Conservation (phyloP, 1,140 invertebrate genomes). For the Eriocheir sinensis region DNA sequence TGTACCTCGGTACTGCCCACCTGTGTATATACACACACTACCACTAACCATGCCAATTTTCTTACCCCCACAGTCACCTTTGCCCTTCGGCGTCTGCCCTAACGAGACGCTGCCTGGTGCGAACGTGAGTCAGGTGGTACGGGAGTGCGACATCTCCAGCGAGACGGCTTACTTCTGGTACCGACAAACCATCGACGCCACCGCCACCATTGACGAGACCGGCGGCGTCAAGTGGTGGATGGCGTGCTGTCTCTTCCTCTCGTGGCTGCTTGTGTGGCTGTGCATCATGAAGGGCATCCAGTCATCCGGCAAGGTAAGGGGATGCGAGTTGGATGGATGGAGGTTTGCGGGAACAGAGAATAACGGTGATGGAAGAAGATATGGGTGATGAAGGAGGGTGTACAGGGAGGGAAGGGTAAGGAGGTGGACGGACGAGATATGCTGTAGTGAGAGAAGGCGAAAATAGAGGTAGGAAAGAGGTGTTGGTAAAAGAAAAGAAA, state of each 20-base stretch:
- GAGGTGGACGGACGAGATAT: too few species aligned
- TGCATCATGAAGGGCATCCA: slow-evolving; percentile 99
- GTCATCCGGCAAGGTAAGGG: slow-evolving; percentile 95
- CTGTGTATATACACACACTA: too few species aligned
- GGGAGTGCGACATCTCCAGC: slow-evolving; percentile 91
- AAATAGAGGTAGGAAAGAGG: not conserved
- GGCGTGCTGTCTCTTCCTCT: slow-evolving; percentile 93
- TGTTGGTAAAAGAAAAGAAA: not conserved
- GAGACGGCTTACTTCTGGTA: slow-evolving; percentile 96
- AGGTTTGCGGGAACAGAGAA: not conserved
- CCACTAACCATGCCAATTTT: too few species aligned
- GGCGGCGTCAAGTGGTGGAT: slow-evolving; percentile 97
- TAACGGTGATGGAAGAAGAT: too few species aligned
- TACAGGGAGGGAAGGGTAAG: too few species aligned
- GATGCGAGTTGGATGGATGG: not conserved
- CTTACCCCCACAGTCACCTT: slow-evolving; percentile 84
- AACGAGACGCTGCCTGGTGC: slow-evolving; percentile 61
- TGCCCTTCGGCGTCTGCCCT: slow-evolving; percentile 94
- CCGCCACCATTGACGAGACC: slow-evolving; percentile 89
- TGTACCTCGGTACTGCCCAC: too few species aligned
- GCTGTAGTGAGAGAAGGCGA: too few species aligned
- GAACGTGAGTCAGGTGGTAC: slow-evolving; percentile 80
- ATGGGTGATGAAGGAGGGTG: too few species aligned
- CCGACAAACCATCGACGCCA: slow-evolving; percentile 91
- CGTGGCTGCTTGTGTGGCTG: slow-evolving; percentile 97